phyloP scores from a whole-genome alignment of 2,113 vertebrate genomes.

The Crocuta crocuta region DNA sequence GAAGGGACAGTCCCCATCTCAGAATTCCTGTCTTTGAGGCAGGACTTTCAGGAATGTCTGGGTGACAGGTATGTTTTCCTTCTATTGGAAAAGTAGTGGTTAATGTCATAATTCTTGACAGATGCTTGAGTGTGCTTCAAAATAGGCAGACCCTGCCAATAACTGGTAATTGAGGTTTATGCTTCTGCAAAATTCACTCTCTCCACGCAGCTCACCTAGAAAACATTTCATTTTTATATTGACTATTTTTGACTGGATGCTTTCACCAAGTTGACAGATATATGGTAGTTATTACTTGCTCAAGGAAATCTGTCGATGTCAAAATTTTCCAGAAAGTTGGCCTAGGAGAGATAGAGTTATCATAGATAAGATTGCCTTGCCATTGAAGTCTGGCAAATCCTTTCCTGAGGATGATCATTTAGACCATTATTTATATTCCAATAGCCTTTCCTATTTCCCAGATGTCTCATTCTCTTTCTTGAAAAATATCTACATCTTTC shows the following conservation, averaged over 20 bases:
- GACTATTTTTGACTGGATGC: constrained; percentile 27
- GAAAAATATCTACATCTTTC: background rate
- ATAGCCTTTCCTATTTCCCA: background rate
- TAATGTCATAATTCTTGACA: constrained; percentile 29
- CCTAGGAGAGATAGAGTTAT: background rate
- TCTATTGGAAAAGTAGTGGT: background rate
- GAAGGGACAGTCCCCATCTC: background rate
- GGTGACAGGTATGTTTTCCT: background rate
- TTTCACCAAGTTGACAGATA: constrained; percentile 16
- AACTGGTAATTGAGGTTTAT: background rate
- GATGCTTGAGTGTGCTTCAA: background rate
- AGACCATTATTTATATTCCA: constrained; percentile 19
- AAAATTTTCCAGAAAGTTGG: constrained; percentile 35
- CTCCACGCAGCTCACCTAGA: background rate
- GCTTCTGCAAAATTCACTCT: constrained; percentile 22
- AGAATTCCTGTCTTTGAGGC: background rate
- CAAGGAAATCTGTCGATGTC: constrained; percentile 50
- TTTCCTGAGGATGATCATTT: constrained; percentile 11
- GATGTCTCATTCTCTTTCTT: constrained; percentile 18
- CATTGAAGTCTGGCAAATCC: background rate
- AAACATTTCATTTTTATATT: constrained; percentile 30
- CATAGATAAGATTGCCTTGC: background rate
- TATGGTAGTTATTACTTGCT: constrained; percentile 58
- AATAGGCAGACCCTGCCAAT: background rate
- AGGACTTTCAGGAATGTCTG: background rate